Evolutionary conservation across 2,113 vertebrate genomes (phyloP).

Genomic region (Polypterus bichir): DNA sequence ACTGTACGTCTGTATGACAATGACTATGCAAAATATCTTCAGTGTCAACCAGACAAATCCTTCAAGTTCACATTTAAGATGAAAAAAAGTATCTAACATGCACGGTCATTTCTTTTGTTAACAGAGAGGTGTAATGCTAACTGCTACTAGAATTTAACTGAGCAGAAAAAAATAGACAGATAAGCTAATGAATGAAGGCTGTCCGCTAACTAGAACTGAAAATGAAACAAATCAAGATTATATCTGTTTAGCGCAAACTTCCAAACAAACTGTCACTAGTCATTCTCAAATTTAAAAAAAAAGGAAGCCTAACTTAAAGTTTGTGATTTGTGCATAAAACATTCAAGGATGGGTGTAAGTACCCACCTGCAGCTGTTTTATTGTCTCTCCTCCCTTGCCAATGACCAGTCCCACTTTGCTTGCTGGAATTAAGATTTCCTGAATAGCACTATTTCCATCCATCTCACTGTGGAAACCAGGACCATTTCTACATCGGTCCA

Average conservation of each 20-base stretch:
- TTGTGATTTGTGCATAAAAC: conserved; percentile 7
- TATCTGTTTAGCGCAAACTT: not conserved
- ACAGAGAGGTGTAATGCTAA: too few relatives aligned
- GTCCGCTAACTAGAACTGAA: not conserved
- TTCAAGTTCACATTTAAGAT: too few relatives aligned
- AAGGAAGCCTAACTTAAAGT: not conserved
- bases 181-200: too few relatives aligned
- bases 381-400: conserved; percentile 95
- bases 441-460: conserved; percentile 77
- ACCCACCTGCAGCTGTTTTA: conserved; percentile 88
- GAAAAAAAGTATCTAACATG: too few relatives aligned
- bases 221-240: too few relatives aligned
- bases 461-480: conserved; percentile 83
- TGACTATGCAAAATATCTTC: too few relatives aligned
- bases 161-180: too few relatives aligned
- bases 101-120: too few relatives aligned
- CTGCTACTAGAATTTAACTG: too few relatives aligned
- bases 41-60: too few relatives aligned
- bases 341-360: conserved; percentile 24
- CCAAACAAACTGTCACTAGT: not conserved
- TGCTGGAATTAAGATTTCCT: conserved; percentile 90
- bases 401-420: conserved; percentile 98
- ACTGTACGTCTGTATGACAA: too few relatives aligned
- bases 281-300: not conserved
- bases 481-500: conserved; percentile 93